These are phyloP conservation scores for Drosophila mulleri DNA, from an alignment of 2,888 invertebrate species.

Conservation along the genomic window DNA sequence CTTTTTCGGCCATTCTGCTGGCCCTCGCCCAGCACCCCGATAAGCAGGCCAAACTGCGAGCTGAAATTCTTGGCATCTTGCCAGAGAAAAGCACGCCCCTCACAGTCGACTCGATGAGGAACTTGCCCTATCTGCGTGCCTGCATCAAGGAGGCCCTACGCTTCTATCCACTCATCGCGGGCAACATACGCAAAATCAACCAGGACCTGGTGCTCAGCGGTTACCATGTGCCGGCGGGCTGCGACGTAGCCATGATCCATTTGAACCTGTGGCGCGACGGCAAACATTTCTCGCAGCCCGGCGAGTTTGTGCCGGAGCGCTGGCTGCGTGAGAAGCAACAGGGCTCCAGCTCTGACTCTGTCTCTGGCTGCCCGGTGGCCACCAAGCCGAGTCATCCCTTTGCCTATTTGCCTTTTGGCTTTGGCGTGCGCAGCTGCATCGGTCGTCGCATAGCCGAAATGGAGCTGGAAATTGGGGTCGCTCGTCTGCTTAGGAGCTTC, in stretches of 20 bases:
- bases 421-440: conserved; percentile 87
- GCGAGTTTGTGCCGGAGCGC: conserved; percentile 90
- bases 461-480: conserved; percentile 87
- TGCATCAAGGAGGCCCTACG: conserved; percentile 90
- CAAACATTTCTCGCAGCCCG: conserved; percentile 88
- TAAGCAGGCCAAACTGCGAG: conserved; percentile 88
- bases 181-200: conserved; percentile 86
- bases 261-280: conserved; percentile 87
- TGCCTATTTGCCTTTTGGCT: conserved; percentile 78
- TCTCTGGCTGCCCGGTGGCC: conserved; percentile 86
- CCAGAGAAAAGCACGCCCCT: conserved; percentile 83
- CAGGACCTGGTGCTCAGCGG: conserved; percentile 87
- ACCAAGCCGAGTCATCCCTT: conserved; percentile 68
- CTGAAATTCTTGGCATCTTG: conserved; percentile 86
- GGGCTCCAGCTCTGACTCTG: background rate
- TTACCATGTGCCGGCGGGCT: conserved; percentile 87
- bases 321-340: conserved; percentile 86
- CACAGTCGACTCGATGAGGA: conserved; percentile 84
- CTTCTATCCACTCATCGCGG: conserved; percentile 87
- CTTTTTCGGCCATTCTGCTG: conserved; percentile 41
- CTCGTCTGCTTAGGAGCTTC: conserved; percentile 84
- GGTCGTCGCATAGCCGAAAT: conserved; percentile 90
- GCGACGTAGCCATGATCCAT: conserved; percentile 89
- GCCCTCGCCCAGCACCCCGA: conserved; percentile 87
- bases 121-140: conserved; percentile 88